These are phyloP conservation scores for Rhabdomys pumilio DNA, from an alignment of 2,797 vertebrate genomes.

Conservation along the genomic window DNA sequence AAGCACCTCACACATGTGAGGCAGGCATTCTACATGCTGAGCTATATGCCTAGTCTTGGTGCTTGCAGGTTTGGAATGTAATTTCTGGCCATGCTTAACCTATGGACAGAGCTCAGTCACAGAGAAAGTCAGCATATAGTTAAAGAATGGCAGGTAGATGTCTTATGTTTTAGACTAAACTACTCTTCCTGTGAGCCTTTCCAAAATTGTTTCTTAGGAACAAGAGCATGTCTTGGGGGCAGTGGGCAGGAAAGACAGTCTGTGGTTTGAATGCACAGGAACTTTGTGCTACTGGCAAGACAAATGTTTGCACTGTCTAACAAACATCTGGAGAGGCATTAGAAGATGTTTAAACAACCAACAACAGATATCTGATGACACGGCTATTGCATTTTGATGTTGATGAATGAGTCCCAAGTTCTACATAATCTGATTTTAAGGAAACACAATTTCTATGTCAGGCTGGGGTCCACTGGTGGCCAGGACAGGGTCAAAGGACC, in stretches of 20 bases:
- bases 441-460: not conserved
- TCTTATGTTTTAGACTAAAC: not conserved
- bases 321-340: not conserved
- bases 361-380: not conserved
- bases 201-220: not conserved
- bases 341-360: not conserved
- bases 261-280: not conserved
- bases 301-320: not conserved
- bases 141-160: not conserved
- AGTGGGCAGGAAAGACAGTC: not conserved
- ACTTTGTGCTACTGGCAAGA: not conserved
- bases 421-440: slow-evolving; percentile 24
- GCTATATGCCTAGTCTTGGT: not conserved
- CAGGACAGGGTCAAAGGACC: not conserved
- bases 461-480: not conserved
- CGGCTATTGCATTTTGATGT: not conserved
- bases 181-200: not conserved
- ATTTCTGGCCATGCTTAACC: slow-evolving; percentile 40
- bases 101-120: not conserved
- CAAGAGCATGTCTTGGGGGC: not conserved
- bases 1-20: not conserved
- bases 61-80: slow-evolving; percentile 29
- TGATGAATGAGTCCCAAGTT: slow-evolving; percentile 8
- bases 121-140: not conserved
- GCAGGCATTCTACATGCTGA: not conserved